Base-by-base conservation (phyloP, 2,113 vertebrate species). In the Rhodinocichla rosea region DNA sequence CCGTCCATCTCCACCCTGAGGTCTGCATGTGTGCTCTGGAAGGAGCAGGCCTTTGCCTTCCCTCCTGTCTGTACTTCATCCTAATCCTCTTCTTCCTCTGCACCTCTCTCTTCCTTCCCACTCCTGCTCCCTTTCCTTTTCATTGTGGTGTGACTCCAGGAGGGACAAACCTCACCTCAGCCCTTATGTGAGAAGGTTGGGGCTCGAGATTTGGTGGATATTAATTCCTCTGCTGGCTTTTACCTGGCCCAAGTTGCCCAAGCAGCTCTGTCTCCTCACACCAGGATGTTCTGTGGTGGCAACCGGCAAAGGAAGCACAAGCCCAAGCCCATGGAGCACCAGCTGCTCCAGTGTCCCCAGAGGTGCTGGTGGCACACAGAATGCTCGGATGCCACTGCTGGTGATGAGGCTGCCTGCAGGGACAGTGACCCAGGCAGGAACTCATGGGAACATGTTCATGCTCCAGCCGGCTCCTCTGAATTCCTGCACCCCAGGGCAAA, bases 311-410 rank as follows among this genome's bases (percentile, higher is more conserved):
- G 10, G 44, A 69, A 85, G 50, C 45, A 50, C 30, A 52, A 88
- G 26, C 15, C 14, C 4, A 6, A 13, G 22, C 9, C 35, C 28
- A 28, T 5, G n/a, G 70, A 11, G 21, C 35, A 60, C 14, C 22
- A 33, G 33, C 13, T 65, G 35, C 24, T 28, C 32, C 45, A 39
- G 0, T 5, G 42, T 42, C 16, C 33, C 50, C 65, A 67, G 39
- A 44, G 32, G 9, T 7, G 14, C 37, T 30, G 40, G 24, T 45
- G 18, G 53, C 14, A 9, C 2, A 0, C 33, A 15, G 0, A 2
- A 21, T 33, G 24, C 22, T 32, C 44, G 65, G 26, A 9, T 19
- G 21, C 23, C 10, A 5, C 35, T 14, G n/a, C 15, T 70, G 55
- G 35, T 53, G 56, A 37, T 20, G 39, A 33, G 3, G 13, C 10